Conservation (phyloP, 2,888 invertebrate genomes). For the Ptychoptera contaminata region DNA sequence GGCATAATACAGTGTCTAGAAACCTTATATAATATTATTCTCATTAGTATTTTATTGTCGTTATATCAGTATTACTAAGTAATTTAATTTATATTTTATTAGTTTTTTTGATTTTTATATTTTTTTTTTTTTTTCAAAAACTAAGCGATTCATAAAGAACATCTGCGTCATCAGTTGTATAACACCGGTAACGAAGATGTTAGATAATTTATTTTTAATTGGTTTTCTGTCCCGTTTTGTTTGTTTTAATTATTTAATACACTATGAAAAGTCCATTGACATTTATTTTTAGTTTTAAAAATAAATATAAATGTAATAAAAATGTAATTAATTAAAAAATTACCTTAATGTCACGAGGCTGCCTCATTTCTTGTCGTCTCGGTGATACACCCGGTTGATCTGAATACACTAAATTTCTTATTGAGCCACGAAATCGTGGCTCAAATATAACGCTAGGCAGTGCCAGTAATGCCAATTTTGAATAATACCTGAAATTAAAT, state of each 20-base stretch:
- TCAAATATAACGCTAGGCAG: slow-evolving; percentile 86
- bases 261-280: not conserved
- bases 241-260: not conserved
- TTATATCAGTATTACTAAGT: not conserved
- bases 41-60: not conserved
- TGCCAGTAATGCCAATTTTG: slow-evolving; percentile 69
- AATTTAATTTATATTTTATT: not conserved
- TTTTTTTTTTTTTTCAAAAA: not conserved
- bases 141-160: no score
- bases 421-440: slow-evolving; percentile 77
- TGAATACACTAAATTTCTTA: slow-evolving; percentile 81
- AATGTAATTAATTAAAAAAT: slow-evolving; percentile 11
- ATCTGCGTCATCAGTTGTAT: not conserved
- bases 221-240: not conserved
- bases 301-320: not conserved
- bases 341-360: slow-evolving; percentile 65
- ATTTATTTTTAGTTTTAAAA: not conserved
- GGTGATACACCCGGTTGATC: slow-evolving; percentile 65
- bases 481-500: slow-evolving; percentile 46
- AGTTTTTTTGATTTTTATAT: not conserved
- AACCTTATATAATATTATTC: no score
- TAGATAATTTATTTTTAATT: not conserved
- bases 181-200: not conserved
- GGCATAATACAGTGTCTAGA: no score
- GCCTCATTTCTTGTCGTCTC: slow-evolving; percentile 70